A percentile compares a stretch with the other conserved stretches of the same genome.
These are phyloP conservation scores for Morone saxatilis DNA, from an alignment of 2,113 vertebrate genomes.

Conservation along the genomic window DNA sequence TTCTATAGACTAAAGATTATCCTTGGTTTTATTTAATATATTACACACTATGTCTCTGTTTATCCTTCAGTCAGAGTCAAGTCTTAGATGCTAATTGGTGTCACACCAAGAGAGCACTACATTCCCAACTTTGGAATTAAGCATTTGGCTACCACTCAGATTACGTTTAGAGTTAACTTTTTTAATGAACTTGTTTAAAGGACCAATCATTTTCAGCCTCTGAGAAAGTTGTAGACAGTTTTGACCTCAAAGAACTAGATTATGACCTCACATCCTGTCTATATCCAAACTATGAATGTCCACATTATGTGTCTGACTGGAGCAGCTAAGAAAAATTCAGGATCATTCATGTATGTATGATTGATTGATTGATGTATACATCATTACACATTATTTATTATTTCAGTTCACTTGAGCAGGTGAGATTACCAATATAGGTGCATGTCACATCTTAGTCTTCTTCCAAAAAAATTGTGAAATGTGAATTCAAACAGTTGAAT, in stretches of 20 bases:
- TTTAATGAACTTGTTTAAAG: conserved; percentile 4
- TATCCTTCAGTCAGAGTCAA: neutral
- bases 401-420: neutral
- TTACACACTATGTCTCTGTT: neutral
- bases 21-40: neutral
- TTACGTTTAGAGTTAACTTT: neutral
- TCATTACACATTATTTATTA: neutral
- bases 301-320: neutral
- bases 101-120: neutral
- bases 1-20: neutral
- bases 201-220: neutral
- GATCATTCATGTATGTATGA: neutral
- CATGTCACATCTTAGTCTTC: neutral
- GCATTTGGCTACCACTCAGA: neutral
- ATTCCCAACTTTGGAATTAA: neutral
- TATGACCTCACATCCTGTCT: neutral
- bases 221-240: neutral
- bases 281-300: neutral
- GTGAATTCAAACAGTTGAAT: neutral
- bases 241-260: neutral
- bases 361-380: neutral
- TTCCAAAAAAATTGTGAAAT: neutral
- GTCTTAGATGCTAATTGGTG: neutral
- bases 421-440: neutral
- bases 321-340: neutral